Percentiles rank a stretch among this genome's conserved stretches.
Evolutionary conservation across 2,888 invertebrate genomes (phyloP).

Genomic region (Hyles lineata): DNA sequence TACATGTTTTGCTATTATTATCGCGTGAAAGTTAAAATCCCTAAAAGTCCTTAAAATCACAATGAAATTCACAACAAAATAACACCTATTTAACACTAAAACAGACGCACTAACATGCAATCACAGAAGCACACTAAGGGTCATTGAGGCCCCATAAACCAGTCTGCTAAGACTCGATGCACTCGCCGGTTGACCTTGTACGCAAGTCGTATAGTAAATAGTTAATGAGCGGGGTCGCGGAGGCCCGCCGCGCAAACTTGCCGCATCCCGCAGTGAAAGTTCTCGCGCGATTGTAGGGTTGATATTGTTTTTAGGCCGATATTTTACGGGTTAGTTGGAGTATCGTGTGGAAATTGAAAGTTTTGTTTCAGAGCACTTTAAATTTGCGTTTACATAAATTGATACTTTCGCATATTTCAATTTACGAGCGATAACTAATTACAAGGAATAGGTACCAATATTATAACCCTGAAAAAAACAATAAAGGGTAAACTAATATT

Average conservation of each 20-base stretch:
- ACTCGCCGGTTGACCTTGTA: constrained; percentile 15
- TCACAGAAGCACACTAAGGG: neutral
- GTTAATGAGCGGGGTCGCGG: constrained; percentile 17
- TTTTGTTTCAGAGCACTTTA: too few relatives aligned
- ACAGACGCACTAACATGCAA: neutral
- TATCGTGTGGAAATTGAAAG: too few relatives aligned
- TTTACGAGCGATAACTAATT: too few relatives aligned
- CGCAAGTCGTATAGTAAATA: constrained; percentile 21
- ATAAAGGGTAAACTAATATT: too few relatives aligned
- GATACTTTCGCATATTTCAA: too few relatives aligned
- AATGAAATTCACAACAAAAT: neutral
- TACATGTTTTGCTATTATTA: too few relatives aligned
- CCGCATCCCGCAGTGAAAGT: constrained; percentile 22
- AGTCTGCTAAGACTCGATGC: constrained; percentile 7
- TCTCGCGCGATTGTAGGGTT: constrained; percentile 8
- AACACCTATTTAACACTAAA: neutral
- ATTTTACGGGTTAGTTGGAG: too few relatives aligned
- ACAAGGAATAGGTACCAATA: too few relatives aligned
- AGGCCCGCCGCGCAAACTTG: constrained; percentile 17
- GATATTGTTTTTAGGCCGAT: neutral
- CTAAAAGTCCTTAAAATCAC: too few relatives aligned
- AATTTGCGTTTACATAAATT: too few relatives aligned
- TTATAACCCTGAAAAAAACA: too few relatives aligned
- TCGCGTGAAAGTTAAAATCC: too few relatives aligned
- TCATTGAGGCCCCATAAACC: constrained; percentile 1